A percentile compares a stretch with the other conserved stretches of the same genome.
phyloP scores from a whole-genome alignment of 2,888 invertebrate genomes.

The Polydrusus cervinus region DNA sequence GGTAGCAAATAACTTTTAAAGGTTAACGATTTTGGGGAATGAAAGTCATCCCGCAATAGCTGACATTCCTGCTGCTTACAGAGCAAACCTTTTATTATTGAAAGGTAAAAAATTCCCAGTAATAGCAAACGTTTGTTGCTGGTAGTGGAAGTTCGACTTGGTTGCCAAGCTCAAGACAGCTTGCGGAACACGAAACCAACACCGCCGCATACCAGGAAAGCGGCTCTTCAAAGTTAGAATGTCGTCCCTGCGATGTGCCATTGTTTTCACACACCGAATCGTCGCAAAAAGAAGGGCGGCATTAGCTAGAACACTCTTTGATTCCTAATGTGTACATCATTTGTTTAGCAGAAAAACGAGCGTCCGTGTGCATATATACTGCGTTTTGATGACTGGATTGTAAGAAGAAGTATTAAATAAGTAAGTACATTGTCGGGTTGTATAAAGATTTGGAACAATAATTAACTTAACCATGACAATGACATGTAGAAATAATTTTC shows the following conservation, averaged over 20 bases:
- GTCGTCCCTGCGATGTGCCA: slow-evolving; percentile 70
- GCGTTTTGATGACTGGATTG: slow-evolving; percentile 28
- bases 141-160: slow-evolving; percentile 40
- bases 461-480: too few species aligned
- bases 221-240: slow-evolving; percentile 70
- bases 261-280: slow-evolving; percentile 72
- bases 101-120: slow-evolving; percentile 31
- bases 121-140: slow-evolving; percentile 39
- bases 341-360: slow-evolving; percentile 68
- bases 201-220: slow-evolving; percentile 45
- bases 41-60: slow-evolving; percentile 25
- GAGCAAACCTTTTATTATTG: slow-evolving; percentile 27
- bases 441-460: too few species aligned
- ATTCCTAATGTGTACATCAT: slow-evolving; percentile 68
- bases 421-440: too few species aligned
- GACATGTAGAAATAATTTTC: too few species aligned
- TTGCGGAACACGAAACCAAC: slow-evolving; percentile 40
- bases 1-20: slow-evolving; percentile 11
- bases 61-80: slow-evolving; percentile 28
- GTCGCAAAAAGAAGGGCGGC: slow-evolving; percentile 69
- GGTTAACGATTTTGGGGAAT: slow-evolving; percentile 32
- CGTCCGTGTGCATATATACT: slow-evolving; percentile 58
- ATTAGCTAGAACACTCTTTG: slow-evolving; percentile 68
- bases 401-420: too few species aligned
- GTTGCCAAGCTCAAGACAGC: slow-evolving; percentile 19